phyloP scores from a whole-genome alignment of 2,113 vertebrate genomes.

The Chrysochloris asiatica region DNA sequence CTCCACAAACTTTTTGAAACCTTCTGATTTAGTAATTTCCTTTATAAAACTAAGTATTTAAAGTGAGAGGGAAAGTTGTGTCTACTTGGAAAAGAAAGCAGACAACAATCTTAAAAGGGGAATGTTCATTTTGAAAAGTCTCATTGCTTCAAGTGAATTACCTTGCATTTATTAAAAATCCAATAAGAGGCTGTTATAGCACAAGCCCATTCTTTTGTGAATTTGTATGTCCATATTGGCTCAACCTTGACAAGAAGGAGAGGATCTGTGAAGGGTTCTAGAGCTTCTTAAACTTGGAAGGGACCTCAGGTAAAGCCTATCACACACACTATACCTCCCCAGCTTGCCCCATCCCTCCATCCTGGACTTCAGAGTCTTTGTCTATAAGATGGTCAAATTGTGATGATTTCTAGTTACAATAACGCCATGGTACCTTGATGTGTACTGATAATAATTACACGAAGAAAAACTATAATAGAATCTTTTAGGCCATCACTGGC shows the following conservation, averaged over 20 bases:
- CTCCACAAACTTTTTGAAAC: too few relatives aligned
- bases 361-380: neutral
- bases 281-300: neutral
- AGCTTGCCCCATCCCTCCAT: too few relatives aligned
- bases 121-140: conserved; percentile 18
- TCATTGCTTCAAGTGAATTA: conserved; percentile 41
- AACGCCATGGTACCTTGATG: neutral
- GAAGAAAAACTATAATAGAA: conserved; percentile 1
- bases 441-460: conserved; percentile 12
- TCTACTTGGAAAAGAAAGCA: conserved; percentile 27
- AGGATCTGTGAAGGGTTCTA: neutral
- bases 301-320: neutral
- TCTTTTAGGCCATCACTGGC: neutral
- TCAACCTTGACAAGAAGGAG: neutral
- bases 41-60: conserved; percentile 45
- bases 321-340: too few relatives aligned
- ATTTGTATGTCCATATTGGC: neutral
- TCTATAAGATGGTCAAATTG: neutral
- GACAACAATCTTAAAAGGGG: neutral
- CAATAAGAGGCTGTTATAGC: neutral
- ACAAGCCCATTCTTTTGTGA: neutral
- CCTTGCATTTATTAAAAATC: conserved; percentile 55
- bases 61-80: neutral
- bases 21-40: neutral
- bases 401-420: conserved; percentile 20